Evolutionary conservation across 1,140 invertebrate genomes (phyloP).

Genomic region (Drosophila mojavensis): DNA sequence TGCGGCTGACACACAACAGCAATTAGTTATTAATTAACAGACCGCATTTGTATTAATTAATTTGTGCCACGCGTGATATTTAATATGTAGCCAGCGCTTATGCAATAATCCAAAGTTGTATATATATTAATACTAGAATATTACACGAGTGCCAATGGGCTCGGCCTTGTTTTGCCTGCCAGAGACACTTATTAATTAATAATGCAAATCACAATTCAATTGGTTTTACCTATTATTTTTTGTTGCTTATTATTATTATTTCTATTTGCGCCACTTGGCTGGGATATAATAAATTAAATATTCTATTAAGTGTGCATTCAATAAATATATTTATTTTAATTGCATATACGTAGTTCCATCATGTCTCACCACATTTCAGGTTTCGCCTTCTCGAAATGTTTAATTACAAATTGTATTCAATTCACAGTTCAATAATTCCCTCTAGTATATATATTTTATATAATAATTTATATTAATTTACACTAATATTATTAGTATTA

Average conservation of each 20-base stretch:
- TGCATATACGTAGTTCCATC: no score
- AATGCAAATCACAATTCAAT: constrained; percentile 1
- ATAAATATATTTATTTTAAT: no score
- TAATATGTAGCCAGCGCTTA: constrained; percentile 25
- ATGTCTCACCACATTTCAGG: no score
- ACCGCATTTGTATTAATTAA: constrained; percentile 57
- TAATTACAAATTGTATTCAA: background rate
- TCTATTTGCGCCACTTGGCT: background rate
- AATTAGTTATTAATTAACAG: constrained; percentile 70
- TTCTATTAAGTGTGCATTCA: no score
- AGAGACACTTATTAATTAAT: constrained; percentile 37
- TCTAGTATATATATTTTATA: no score
- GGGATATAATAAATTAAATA: background rate
- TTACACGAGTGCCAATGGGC: background rate
- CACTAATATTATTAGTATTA: no score
- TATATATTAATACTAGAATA: constrained; percentile 26
- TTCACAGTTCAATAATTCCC: no score
- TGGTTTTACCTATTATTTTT: background rate
- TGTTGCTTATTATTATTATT: background rate
- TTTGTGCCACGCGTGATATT: constrained; percentile 32
- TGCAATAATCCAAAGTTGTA: constrained; percentile 23
- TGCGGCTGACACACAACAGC: constrained; percentile 49
- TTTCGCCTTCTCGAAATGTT: background rate
- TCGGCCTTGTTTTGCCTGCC: background rate
- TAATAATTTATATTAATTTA: no score